Evolutionary conservation across 2,888 invertebrate genomes (phyloP), one percentile per base, ranked within the genome.

Genomic region (Teinopalpus imperialis): DNA sequence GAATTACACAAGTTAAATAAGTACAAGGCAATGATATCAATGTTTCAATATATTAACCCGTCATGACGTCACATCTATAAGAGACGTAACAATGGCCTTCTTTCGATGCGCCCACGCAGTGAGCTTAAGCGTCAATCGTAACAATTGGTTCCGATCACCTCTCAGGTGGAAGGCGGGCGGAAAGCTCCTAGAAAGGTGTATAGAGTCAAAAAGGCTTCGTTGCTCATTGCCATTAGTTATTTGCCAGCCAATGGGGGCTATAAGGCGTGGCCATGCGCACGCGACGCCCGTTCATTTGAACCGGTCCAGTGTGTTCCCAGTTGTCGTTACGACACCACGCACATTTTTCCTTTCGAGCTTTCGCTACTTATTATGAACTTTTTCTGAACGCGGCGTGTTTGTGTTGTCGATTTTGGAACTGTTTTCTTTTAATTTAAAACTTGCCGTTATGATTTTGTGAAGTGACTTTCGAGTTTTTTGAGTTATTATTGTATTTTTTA

Each of bases 291-390:
- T 43, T 40, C 37, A 35, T 24, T 52, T 54, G 54, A 61, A 63
- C 51, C 53, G 55, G 65, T 60, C 81, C 82, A 87, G 87, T 88
- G 60, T 73, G 67, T 69, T 74, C 81, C 72, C 78, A 85, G 76
- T 81, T 75, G 78, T 75, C 81, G 81, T 59, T 57, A 64, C 56
- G 73, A 61, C 55, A 58, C 61, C 73, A 81, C 83, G 83, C 51
- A 50, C 26, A 53, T 49, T 55, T 49, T 48, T 50, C 56, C 51
- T 59, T 58, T 49, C 49, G 50, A 43, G 51, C 41, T 52, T 58
- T 55, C 65, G 67, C 70, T 66, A 64, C 63, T 61, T 67, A 75
- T 74, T 80, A 76, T 75, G 74, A 75, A 72, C 74, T 74, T 75
- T 78, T 77, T 77, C 63, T 73, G 61, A 66, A 44, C 54, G 54